These are phyloP conservation scores for Myrmecobius fasciatus DNA, from an alignment of 2,113 vertebrate species.

Conservation along the genomic window DNA sequence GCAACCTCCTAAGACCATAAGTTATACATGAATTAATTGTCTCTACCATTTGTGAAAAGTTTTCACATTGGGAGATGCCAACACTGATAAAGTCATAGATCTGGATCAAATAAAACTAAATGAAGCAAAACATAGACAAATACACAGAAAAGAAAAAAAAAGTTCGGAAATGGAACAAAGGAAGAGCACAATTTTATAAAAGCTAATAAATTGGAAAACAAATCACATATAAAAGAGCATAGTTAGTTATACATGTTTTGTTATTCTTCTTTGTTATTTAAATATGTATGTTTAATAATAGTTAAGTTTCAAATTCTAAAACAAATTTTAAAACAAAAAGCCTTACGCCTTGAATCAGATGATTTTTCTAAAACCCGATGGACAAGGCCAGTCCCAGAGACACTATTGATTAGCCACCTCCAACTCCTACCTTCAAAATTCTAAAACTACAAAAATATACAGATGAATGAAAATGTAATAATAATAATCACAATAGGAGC, in stretches of 20 bases:
- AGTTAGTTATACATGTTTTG: background rate
- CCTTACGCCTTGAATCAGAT: slow-evolving; percentile 56
- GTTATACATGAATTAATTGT: background rate
- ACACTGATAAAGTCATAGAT: background rate
- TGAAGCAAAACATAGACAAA: background rate
- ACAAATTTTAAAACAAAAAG: background rate
- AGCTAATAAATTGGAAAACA: background rate
- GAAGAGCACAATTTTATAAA: background rate
- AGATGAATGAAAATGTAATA: background rate
- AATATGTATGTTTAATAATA: background rate
- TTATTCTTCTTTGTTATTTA: background rate
- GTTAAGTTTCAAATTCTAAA: background rate
- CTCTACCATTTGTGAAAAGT: background rate
- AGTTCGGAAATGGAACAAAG: background rate
- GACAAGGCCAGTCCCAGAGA: slow-evolving; percentile 52
- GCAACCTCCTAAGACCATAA: background rate
- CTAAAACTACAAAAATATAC: background rate
- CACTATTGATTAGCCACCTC: background rate
- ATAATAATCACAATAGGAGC: background rate
- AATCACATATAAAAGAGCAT: background rate
- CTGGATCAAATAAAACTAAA: background rate
- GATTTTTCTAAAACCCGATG: slow-evolving; percentile 56
- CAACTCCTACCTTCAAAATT: background rate
- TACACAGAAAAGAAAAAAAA: background rate
- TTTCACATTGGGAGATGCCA: background rate